Base-by-base conservation (phyloP, 2,888 invertebrate species). In the Phasia obesa region DNA sequence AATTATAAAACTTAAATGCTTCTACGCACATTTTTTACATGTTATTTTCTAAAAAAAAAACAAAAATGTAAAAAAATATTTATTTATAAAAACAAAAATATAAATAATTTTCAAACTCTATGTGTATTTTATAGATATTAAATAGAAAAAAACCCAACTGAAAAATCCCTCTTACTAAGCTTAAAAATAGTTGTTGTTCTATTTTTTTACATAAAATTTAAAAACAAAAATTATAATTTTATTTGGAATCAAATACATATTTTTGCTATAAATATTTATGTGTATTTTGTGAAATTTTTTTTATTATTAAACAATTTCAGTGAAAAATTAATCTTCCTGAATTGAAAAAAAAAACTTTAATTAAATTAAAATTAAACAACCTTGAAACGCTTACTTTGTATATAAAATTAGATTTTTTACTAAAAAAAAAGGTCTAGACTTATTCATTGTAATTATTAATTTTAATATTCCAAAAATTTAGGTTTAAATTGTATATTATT, bases 331-430 rank as follows among this genome's bases (percentile, higher is more conserved):
- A 42, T 42, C 15, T 42, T 42, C n/a, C n/a, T n/a, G n/a, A n/a
- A n/a, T n/a, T 42, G 38, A 42, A 42, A n/a, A 42, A n/a, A 42
- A 35, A 4, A 2, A 35, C 35, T 35, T 42, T 42, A 4, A 0
- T 13, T 2, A 57, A 19, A 42, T 60, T 73, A 21, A 59, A 27
- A 64, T 13, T 51, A 79, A 69, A 55, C n/a, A 27, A 73, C 11
- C 60, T 73, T 64, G 49, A 78, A 73, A 74, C 82, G 82, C 77
- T 74, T 82, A 82, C 51, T 70, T 77, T 82, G 75, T 73, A 81
- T 73, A 81, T 81, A 77, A 25, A 77, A 70, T 44, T 27, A 13
- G 2, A 17, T 44, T 21, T 51, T 67, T 35, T 47, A 2, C 17
- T 42, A 6, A n/a, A 35, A 23, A 25, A 27, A 23, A 4, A 11